Percentiles rank a stretch among this genome's conserved stretches.
phyloP scores from a whole-genome alignment of 2,797 vertebrate genomes.

The Gallinago nigripennis region DNA sequence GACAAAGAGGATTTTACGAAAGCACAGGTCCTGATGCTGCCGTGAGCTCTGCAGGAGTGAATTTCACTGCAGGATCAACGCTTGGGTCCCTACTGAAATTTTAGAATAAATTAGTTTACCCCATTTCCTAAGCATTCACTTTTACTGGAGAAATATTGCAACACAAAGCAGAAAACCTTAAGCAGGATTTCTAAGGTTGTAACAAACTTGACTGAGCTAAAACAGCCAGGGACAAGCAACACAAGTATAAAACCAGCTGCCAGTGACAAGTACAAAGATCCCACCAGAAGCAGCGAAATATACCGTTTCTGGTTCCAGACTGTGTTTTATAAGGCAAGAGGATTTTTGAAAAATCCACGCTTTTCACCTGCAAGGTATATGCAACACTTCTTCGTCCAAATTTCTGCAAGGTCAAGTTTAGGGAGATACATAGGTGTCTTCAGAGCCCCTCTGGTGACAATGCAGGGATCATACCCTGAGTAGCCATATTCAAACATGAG shows the following conservation, averaged over 20 bases:
- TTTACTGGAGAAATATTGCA: not conserved
- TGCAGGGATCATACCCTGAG: not conserved
- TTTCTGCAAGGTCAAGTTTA: not conserved
- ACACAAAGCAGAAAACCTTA: not conserved
- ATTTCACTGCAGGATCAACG: not conserved
- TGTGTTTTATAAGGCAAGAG: not conserved
- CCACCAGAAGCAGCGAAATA: accelerated
- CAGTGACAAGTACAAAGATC: not conserved
- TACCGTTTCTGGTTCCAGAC: not conserved
- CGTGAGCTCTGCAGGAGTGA: not conserved
- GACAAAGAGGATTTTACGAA: not conserved
- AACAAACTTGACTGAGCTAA: not conserved
- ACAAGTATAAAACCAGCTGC: not conserved
- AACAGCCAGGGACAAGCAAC: not conserved
- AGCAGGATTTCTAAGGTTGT: not conserved
- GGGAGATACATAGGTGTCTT: not conserved
- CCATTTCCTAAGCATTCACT: not conserved
- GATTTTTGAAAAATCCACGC: not conserved
- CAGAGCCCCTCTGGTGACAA: not conserved
- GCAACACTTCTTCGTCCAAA: not conserved
- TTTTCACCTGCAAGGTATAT: not conserved
- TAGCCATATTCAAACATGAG: not conserved
- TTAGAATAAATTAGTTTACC: not conserved
- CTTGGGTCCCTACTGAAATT: not conserved
- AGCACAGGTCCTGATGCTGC: not conserved